Base-by-base conservation (phyloP, 2,113 vertebrate genomes). In the Camelus bactrianus region DNA sequence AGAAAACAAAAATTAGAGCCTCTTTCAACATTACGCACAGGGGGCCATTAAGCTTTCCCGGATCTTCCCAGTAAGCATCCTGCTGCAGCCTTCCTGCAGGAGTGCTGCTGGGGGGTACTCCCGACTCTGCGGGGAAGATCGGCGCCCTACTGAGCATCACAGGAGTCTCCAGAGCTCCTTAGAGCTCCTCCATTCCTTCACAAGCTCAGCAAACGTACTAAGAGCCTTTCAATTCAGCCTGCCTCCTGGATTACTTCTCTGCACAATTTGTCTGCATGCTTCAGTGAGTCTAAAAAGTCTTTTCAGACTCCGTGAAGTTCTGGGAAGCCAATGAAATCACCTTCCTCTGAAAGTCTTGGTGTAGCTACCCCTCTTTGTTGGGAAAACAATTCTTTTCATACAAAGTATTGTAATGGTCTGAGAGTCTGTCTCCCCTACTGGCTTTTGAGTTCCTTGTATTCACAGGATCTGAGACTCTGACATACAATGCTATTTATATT, bases 1-100 rank as follows among this genome's bases (percentile, higher is more conserved):
- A 94, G 86, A 56, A 96, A 95, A 96, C 95, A 92, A 93, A 91
- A 96, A 86, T 62, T 62, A 90, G 79, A 87, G 84, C 50, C 58
- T 90, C 65, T 92, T 62, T 77, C 73, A 73, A 50, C 93, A 96
- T 75, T 92, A 64, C 30, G 75, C 93, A 30, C 35, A 83, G 86
- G 93, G 77, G 83, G 54, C 79, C 89, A 83, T 93, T 96, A 96
- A 95, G 86, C 79, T 42, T 42, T 35, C 80, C 69, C 26, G 17
- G 14, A 22, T 54, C 48, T 65, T 94, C 79, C 79, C 20, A 54
- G 81, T 42, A 85, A 87, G 87, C 64, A 52, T 30, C 85, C 91
- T 75, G 80, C 90, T 93, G 93, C 8, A 48, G 77, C 3, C 42
- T 62, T 79, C 95, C 86, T 56, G 7, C 50, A 28, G 82, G 32